Evolutionary conservation across 2,888 invertebrate species (phyloP).

Genomic region (Drosophila eohydei): DNA sequence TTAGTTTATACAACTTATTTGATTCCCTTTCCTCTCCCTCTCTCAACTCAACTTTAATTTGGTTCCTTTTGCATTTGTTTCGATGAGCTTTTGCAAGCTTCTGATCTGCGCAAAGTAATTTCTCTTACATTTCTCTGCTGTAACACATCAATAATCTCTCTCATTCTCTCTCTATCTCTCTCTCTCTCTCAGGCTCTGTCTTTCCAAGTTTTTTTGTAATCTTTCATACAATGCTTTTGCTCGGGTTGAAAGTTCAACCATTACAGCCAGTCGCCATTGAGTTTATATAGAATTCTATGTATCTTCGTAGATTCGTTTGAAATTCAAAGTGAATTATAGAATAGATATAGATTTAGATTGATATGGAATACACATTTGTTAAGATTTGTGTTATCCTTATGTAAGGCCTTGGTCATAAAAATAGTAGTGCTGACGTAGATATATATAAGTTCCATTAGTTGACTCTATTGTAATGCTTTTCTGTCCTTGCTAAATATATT

Average conservation of each 20-base stretch:
- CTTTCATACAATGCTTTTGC: neutral
- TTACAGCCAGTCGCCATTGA: conserved; percentile 13
- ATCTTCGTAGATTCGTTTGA: too few relatives aligned
- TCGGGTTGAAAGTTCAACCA: conserved; percentile 15
- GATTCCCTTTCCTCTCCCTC: neutral
- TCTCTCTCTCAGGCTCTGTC: neutral
- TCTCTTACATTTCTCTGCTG: neutral
- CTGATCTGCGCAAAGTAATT: neutral
- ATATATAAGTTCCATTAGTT: too few relatives aligned
- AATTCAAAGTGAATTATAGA: too few relatives aligned
- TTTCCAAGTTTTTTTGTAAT: neutral
- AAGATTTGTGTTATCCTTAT: too few relatives aligned
- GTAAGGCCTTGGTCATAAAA: too few relatives aligned
- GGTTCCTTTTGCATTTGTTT: neutral
- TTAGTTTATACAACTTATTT: neutral
- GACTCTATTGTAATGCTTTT: too few relatives aligned
- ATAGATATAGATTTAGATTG: too few relatives aligned
- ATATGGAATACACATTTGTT: too few relatives aligned
- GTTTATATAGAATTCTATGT: neutral
- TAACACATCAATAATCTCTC: neutral
- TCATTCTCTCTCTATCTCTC: neutral
- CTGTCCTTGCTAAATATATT: neutral
- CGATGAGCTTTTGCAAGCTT: neutral
- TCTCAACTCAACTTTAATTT: neutral
- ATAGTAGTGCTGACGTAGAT: too few relatives aligned